Evolutionary conservation across 2,113 vertebrate genomes (phyloP), one percentile per base, ranked within the genome.

Genomic region (Sinocyclocheilus rhinocerous): DNA sequence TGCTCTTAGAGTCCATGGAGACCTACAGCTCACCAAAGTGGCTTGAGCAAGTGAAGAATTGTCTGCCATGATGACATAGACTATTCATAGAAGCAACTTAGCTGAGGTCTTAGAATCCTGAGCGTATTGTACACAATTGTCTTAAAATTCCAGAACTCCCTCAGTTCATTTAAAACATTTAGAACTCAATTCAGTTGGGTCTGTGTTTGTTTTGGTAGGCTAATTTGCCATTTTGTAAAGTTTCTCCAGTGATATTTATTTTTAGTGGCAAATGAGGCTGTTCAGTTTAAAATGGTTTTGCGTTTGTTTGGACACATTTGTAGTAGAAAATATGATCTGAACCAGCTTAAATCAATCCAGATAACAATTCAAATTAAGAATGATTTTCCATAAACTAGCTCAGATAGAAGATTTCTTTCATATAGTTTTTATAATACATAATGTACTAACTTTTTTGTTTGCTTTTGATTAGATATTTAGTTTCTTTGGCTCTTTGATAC

Each of bases 11-110:
- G 94, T 97, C 87, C 92, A 93, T 45, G 97, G 97, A 63, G 97
- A 97, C 69, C 87, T 97, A 84, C 95, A 95, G 88, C 96, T 98
- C 91, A 97, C 96, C 80, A 98, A 98, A 93, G 96, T 98, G 90
- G 97, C 95, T 89, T 98, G 93, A 95, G 39, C 8, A 69, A 13
- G 9, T 15, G 12, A 33, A 24, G 33, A 73, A 70, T 18, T 22
- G 80, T 24, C 42, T 69, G 80, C 15, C 9, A 83, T 22, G 20
- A 69, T 50, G 24, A 57, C 45, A 83, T 8, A 70, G 24, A 73
- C 42, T 57, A 1, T 73, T 83, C 50, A 57, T 57, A 39, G 18
- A 70, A 67, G 39, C n/a, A 67, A 69, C 61, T 65, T 20, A 45
- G 22, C 20, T 48, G 63, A 69, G 63, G 65, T 50, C 52, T 67